Evolutionary conservation across 2,113 vertebrate genomes (phyloP), one percentile per base, ranked within the genome.

Genomic region (Calyptommatus sinebrachiatus): DNA sequence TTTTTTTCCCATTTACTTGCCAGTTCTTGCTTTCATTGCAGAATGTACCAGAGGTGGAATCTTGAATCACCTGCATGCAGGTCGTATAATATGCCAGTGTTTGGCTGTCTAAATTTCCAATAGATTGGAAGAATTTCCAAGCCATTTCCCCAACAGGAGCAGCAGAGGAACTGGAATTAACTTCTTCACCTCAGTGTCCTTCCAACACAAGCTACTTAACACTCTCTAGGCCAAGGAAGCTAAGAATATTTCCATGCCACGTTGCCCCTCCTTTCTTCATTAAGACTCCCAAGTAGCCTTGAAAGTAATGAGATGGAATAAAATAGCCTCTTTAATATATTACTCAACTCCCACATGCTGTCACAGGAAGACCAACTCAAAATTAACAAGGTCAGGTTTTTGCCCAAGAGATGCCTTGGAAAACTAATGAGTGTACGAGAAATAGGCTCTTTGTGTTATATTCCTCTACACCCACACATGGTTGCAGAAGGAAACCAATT

Each of bases 241-340:
- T 57, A 22, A 73, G 31, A 29, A 46, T 22, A 61, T 75, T 31
- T 45, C 71, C 2, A 28, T 74, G 62, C 71, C 14, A 63, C 77
- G 16, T 31, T 80, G 0, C 1, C 80, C 78, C 79, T 76, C 35
- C 66, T 21, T 50, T 62, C 65, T 61, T 81, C 68, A 82, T 2
- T 70, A 77, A 85, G 48, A 81, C 61, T 81, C 61, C 45, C 73
- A 78, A 62, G 63, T 28, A 48, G 71, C 1, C 0, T 6, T 68
- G 75, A 89, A 29, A 26, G 67, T 90, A 85, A 86, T 78, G 46
- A 78, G 65, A 79, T 18, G 35, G 46, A 28, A 62, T 70, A 26
- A 79, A 79, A 71, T 41, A 65, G 68, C 57, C 65, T 63, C 67
- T 87, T 86, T 75, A 75, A 79, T 86, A 78, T 77, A 83, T 68